Base-by-base conservation (phyloP, 2,113 vertebrate species). In the Centropus unirufus region DNA sequence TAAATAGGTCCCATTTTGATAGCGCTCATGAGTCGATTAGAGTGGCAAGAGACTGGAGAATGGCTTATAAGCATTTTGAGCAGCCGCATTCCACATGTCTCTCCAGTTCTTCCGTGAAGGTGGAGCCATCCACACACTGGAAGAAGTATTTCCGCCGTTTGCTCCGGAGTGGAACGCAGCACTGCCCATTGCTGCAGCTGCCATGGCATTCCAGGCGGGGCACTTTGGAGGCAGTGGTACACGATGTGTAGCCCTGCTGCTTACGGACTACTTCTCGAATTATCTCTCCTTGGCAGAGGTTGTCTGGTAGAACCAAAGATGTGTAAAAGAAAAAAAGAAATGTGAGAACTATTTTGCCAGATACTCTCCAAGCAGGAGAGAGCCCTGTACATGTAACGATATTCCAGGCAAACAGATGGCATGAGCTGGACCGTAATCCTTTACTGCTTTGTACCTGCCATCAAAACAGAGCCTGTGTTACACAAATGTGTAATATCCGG, bases 51-150 rank as follows among this genome's bases (percentile, higher is more conserved):
- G 36, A 54, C 70, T 6, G 79, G 55, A 76, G 92, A 44, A 81
- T 30, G 93, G 90, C 91, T 98, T 96, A 98, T 72, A 91, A 98
- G 92, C 99, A 99, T 46, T 97, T 98, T 70, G 97, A 98, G 97
- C 99, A 99, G 98, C 99, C 98, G 17, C 99, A 99, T 93, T 99
- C 99, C 94, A 98, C 96, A 7, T 98, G 98, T 61, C 98, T 98
- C 92, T 99, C 99, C 96, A 99, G 98, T 96, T 99, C 99, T 84
- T 99, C 99, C 3, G 98, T 98, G 97, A 99, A 99, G 29, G 98
- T 98, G 96, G 98, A 97, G 97, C 99, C 98, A 8, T 99, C 99
- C 6, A 98, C 69, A 94, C 99, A 99, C 97, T 98, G 98, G 98
- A 99, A 99, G 86, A 98, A 97, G 58, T 98, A 99, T 98, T 99